Conservation (phyloP, 2,113 vertebrate genomes). For the Carettochelys insculpta region DNA sequence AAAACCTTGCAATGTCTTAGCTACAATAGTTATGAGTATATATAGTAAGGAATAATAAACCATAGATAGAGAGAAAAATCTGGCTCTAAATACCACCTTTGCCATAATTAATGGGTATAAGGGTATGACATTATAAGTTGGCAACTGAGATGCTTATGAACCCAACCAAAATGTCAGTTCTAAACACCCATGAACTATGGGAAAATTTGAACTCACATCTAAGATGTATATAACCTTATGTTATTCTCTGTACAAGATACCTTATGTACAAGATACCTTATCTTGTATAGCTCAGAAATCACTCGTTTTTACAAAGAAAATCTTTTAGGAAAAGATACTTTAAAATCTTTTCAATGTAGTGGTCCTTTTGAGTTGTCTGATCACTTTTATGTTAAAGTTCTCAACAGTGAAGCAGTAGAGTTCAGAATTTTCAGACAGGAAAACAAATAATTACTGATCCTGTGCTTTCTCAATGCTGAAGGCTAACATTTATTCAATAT, state of each 20-base stretch:
- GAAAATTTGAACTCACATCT: not conserved
- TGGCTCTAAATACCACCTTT: not conserved
- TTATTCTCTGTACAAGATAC: not conserved
- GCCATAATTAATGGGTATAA: no score
- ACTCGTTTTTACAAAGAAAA: not conserved
- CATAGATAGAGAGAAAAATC: not conserved
- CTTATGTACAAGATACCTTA: slow-evolving; percentile 25
- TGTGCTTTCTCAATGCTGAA: not conserved
- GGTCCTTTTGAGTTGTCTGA: not conserved
- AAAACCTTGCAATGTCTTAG: slow-evolving; percentile 36
- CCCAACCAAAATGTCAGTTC: not conserved
- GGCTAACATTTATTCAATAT: not conserved
- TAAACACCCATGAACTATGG: not conserved
- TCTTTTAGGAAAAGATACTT: not conserved
- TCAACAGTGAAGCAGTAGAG: not conserved
- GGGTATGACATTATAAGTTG: not conserved
- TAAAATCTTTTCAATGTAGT: not conserved
- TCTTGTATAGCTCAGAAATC: not conserved
- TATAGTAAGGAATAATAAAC: not conserved
- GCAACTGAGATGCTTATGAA: not conserved
- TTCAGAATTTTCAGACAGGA: not conserved
- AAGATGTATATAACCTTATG: not conserved
- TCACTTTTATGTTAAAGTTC: not conserved
- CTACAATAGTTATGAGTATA: not conserved
- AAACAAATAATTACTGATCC: slow-evolving; percentile 7